Evolutionary conservation across 2,888 invertebrate species (phyloP), one percentile per base, ranked within the genome.

Genomic region (Luperina testacea): DNA sequence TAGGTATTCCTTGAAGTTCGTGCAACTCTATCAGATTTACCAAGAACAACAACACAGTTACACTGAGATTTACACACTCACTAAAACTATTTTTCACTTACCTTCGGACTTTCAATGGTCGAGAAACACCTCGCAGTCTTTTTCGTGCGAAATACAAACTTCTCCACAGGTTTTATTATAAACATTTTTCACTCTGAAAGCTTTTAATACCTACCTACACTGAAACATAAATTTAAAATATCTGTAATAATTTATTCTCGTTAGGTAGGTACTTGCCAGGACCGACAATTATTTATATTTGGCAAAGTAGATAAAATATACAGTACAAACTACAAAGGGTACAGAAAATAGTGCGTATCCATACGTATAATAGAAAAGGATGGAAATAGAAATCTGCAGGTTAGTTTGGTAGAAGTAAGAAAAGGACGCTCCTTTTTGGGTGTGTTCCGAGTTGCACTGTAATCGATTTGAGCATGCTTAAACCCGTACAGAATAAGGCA

Each of bases 271-370:
- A 32, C 32, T 32, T 32, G 32, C 32, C 32, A 32, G 32, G 32
- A 32, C 32, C 32, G 32, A 32, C 32, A 32, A 32, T 32, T 32
- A 32, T 32, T 32, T 32, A n/a, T 82, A 76, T 61, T 77, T 42
- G 48, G 27, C 61, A 38, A 61, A 59, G 9, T 27, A 42, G 20
- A 51, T 1, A 59, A 65, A 45, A 76, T 0, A 53, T 0, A 59
- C 1, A 11, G 67, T 83, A 78, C 81, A 83, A 81, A 81, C 71
- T 83, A 78, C 81, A 83, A 81, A 81, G 78, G 38, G 63, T 20
- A 48, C n/a, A 4, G 5, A 38, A 38, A 38, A 38, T 38, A 38
- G 38, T 38, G 6, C 15, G 20, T 53, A 32, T 32, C 24, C 27
- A 8, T 67, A 6, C 6, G 15, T 42, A 38, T 38, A 38, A 38